phyloP scores from a whole-genome alignment of 2,113 vertebrate species.

The Heterotilapia buettikoferi region DNA sequence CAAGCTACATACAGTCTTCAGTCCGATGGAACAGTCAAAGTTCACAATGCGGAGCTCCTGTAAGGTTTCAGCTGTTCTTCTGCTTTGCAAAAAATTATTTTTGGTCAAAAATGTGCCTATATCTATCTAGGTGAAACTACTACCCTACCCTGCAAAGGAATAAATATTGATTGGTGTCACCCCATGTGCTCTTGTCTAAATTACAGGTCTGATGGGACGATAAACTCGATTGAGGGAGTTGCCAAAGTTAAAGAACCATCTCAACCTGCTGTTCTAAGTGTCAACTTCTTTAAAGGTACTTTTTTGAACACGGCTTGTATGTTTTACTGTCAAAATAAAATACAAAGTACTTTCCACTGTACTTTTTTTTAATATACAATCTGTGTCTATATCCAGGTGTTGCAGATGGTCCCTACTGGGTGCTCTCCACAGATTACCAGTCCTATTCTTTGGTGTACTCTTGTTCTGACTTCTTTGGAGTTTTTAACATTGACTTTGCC shows the following conservation, averaged over 20 bases:
- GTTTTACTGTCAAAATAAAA: background rate
- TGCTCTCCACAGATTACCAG: slow-evolving; percentile 49
- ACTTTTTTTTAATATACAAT: background rate
- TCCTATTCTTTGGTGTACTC: slow-evolving; percentile 46
- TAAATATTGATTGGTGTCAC: background rate
- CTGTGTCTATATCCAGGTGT: background rate
- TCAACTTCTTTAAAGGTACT: slow-evolving; percentile 50
- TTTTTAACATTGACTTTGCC: slow-evolving; percentile 47
- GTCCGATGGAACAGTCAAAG: slow-evolving; percentile 17
- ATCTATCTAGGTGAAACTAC: background rate
- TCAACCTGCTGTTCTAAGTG: slow-evolving; percentile 29
- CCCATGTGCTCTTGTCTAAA: background rate
- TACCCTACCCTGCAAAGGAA: background rate
- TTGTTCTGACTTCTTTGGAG: slow-evolving; percentile 11
- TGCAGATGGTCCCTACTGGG: slow-evolving; percentile 33
- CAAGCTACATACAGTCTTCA: slow-evolving; percentile 38
- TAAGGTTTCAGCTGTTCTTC: background rate
- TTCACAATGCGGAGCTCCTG: slow-evolving; percentile 37
- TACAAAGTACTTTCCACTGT: rapidly evolving
- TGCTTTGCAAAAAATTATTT: rapidly evolving
- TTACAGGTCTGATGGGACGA: slow-evolving; percentile 27
- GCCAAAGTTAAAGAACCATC: slow-evolving; percentile 25
- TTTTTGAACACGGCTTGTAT: background rate
- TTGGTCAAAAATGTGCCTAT: background rate
- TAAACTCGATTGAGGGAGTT: slow-evolving; percentile 26